Percentiles rank a stretch among this genome's conserved stretches.
phyloP scores from a whole-genome alignment of 2,113 vertebrate genomes.

The Herpailurus yagouaroundi region DNA sequence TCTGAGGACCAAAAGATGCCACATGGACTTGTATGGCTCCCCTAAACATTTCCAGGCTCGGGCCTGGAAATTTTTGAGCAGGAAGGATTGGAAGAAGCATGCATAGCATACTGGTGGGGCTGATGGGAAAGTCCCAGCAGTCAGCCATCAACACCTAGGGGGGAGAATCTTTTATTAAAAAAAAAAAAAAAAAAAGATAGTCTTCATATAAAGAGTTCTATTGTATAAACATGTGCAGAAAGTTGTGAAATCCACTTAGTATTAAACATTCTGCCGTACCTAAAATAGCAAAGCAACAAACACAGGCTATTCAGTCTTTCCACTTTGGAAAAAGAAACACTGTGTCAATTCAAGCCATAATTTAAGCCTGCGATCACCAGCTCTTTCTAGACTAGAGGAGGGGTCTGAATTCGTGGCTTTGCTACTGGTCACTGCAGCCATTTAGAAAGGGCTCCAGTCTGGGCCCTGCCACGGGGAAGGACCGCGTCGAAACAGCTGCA shows the following conservation, averaged over 20 bases:
- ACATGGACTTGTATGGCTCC: not conserved
- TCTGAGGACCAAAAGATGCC: not conserved
- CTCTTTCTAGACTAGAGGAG: not conserved
- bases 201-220: constrained; percentile 10
- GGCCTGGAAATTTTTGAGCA: not conserved
- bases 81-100: not conserved
- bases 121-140: not conserved
- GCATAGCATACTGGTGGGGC: not conserved
- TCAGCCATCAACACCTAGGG: not conserved
- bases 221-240: constrained; percentile 18
- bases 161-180: not conserved
- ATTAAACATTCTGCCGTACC: constrained; percentile 44
- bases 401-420: not conserved
- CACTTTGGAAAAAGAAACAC: constrained; percentile 49
- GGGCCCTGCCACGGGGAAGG: not conserved
- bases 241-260: constrained; percentile 53
- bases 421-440: not conserved
- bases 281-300: constrained; percentile 70
- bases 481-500: not conserved
- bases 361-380: not conserved
- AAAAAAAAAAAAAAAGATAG: not conserved
- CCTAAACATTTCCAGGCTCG: not conserved
- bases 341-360: not conserved
- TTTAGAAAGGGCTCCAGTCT: not conserved
- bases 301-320: constrained; percentile 69